Evolutionary conservation across 2,888 invertebrate species (phyloP).

Genomic region (Dorcus parallelipipedus): DNA sequence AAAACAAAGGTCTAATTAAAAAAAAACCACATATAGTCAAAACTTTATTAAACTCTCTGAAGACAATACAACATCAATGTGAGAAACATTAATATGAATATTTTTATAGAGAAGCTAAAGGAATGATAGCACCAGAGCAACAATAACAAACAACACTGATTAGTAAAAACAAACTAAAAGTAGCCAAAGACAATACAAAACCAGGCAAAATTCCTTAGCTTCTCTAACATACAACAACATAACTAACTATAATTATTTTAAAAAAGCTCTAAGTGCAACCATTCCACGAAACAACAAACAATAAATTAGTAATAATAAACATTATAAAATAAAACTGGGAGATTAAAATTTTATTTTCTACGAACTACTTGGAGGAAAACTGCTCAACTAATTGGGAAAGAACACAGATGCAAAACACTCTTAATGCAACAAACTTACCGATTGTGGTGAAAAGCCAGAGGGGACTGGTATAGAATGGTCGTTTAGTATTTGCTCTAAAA

Average conservation of each 20-base stretch:
- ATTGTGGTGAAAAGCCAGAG: slow-evolving; percentile 19
- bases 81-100: not conserved
- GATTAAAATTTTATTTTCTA: not conserved
- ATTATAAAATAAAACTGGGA: not conserved
- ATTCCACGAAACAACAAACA: slow-evolving; percentile 30
- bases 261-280: slow-evolving; percentile 41
- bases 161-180: slow-evolving; percentile 18
- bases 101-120: slow-evolving; percentile 47
- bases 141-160: slow-evolving; percentile 21
- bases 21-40: slow-evolving; percentile 6
- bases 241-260: not conserved
- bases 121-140: slow-evolving; percentile 42
- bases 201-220: slow-evolving; percentile 37
- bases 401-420: too few relatives aligned
- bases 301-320: slow-evolving; percentile 7
- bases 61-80: slow-evolving; percentile 3
- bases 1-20: slow-evolving; percentile 8
- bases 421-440: slow-evolving; percentile 32
- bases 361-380: too few relatives aligned
- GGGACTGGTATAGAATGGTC: slow-evolving; percentile 43
- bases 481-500: slow-evolving; percentile 44
- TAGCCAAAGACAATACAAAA: slow-evolving; percentile 19
- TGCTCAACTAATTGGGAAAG: too few relatives aligned
- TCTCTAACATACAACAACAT: slow-evolving; percentile 33
- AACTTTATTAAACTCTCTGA: slow-evolving; percentile 11